Evolutionary conservation across 2,888 invertebrate genomes (phyloP).

Genomic region (Himalopsyche kuldschensis): DNA sequence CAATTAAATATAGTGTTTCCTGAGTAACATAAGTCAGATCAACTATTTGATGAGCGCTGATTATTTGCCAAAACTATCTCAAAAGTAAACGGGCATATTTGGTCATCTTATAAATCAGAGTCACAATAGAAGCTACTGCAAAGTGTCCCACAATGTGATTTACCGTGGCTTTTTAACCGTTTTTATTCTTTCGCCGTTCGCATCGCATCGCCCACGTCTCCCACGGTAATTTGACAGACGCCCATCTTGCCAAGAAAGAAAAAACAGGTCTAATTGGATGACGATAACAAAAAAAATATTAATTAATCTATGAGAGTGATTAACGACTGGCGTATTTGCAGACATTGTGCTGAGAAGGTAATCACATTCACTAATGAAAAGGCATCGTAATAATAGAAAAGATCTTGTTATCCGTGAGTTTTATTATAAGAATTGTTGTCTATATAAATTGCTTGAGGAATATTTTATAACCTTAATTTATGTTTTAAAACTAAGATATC

Average conservation of each 20-base stretch:
- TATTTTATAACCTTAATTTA: too few relatives aligned
- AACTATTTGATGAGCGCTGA: not conserved
- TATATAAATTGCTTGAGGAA: too few relatives aligned
- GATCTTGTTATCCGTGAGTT: not conserved
- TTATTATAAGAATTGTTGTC: too few relatives aligned
- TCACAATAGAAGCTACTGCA: constrained; percentile 15
- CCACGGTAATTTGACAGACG: not conserved
- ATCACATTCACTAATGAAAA: not conserved
- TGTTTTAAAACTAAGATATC: too few relatives aligned
- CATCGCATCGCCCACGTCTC: not conserved
- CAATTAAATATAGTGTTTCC: too few relatives aligned
- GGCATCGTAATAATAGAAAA: not conserved
- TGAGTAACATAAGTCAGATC: too few relatives aligned
- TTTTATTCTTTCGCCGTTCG: not conserved
- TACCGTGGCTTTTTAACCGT: constrained; percentile 30
- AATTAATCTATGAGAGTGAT: not conserved
- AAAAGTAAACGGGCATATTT: not conserved
- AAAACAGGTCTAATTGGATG: not conserved
- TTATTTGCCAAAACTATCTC: not conserved
- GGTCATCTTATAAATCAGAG: constrained; percentile 27
- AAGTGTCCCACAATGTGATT: constrained; percentile 24
- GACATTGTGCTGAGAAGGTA: not conserved
- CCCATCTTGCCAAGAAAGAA: not conserved
- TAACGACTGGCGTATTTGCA: not conserved
- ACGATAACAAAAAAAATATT: not conserved